Evolutionary conservation across 2,797 vertebrate species (phyloP).

Genomic region (Sternotherus odoratus): DNA sequence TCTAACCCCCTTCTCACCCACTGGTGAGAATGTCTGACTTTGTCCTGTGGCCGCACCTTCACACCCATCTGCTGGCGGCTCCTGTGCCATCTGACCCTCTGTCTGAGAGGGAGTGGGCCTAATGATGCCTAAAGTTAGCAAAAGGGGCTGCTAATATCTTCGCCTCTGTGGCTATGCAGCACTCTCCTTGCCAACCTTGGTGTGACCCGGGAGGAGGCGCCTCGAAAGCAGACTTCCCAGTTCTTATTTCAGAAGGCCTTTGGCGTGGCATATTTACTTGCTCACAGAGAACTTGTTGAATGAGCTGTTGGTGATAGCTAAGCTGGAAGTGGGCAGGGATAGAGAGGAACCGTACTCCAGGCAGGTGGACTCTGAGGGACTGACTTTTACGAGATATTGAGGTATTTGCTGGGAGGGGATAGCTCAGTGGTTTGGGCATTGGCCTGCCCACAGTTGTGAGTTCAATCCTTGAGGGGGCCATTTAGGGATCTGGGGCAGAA

Average conservation of each 20-base stretch:
- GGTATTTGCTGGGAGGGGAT: no score
- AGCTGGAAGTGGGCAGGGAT: neutral
- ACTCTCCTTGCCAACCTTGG: neutral
- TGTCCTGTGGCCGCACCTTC: neutral
- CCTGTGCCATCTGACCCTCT: neutral
- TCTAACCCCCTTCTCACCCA: neutral
- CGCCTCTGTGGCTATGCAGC: neutral
- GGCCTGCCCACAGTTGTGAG: no score
- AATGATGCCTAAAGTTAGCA: rapidly evolving
- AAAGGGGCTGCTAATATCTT: neutral
- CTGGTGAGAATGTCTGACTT: neutral
- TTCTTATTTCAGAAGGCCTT: neutral
- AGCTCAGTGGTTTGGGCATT: no score
- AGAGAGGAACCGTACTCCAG: neutral
- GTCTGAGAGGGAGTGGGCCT: neutral
- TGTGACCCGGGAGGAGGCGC: no score
- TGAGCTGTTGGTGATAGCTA: neutral
- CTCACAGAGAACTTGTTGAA: neutral
- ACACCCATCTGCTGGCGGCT: neutral
- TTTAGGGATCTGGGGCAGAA: no score
- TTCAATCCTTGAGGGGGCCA: no score
- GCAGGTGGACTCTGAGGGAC: neutral
- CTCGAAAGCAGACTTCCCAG: neutral
- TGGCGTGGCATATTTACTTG: neutral
- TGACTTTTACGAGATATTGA: neutral